Conservation (phyloP, 2,888 invertebrate genomes). For the Aspidiotus destructor region DNA sequence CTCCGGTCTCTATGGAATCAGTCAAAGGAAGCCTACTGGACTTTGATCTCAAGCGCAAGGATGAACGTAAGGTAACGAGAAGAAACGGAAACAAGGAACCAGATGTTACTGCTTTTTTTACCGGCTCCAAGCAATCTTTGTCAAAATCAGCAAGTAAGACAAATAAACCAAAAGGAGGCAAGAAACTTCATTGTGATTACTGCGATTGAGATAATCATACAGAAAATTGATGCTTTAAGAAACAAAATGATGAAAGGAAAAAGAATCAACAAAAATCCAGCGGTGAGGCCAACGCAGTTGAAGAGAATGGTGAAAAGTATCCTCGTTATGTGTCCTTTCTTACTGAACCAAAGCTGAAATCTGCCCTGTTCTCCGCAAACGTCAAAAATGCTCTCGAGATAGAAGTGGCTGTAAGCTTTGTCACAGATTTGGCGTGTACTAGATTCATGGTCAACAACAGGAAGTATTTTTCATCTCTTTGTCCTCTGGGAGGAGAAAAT, state of each 20-base stretch:
- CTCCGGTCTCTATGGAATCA: too few relatives aligned
- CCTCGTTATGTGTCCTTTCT: background rate
- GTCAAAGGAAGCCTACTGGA: too few relatives aligned
- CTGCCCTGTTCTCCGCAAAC: background rate
- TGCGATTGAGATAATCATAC: slow-evolving; percentile 2
- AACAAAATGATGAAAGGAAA: background rate
- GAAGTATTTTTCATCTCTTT: background rate
- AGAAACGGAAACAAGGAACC: too few relatives aligned
- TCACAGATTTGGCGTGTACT: slow-evolving; percentile 1
- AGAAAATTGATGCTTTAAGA: background rate
- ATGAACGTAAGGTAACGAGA: too few relatives aligned
- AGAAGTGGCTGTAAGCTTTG: background rate
- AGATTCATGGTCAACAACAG: background rate
- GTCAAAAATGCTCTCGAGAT: too few relatives aligned
- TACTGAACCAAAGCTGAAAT: background rate
- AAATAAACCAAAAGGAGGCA: too few relatives aligned
- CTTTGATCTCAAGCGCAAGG: too few relatives aligned
- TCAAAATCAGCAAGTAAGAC: too few relatives aligned
- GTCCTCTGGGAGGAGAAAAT: background rate
- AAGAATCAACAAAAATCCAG: background rate
- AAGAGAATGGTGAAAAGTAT: background rate
- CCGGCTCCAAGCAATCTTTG: too few relatives aligned
- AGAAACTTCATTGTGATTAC: background rate
- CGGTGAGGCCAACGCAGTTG: background rate
- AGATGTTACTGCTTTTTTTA: too few relatives aligned